Evolutionary conservation across 2,113 vertebrate species (phyloP).

Genomic region (Zingel zingel): DNA sequence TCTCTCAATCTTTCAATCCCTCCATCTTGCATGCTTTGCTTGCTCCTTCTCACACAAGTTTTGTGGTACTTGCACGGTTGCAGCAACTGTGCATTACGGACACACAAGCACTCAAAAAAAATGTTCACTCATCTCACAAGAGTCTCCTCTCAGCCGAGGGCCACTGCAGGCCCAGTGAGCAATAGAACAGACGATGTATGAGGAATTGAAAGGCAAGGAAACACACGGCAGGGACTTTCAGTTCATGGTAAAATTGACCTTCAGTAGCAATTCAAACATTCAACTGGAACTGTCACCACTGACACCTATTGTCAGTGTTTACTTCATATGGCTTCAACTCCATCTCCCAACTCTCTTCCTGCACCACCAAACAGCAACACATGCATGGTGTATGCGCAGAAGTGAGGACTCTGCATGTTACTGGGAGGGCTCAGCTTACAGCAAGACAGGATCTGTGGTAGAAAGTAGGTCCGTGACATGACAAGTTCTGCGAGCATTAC

Average conservation of each 20-base stretch:
- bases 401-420: conserved; percentile 19
- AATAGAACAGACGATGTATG: conserved; percentile 15
- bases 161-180: conserved; percentile 28
- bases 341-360: conserved; percentile 17
- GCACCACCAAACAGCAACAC: conserved; percentile 1
- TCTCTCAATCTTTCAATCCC: conserved; percentile 73
- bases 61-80: conserved; percentile 28
- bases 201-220: conserved; percentile 32
- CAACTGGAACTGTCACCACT: conserved; percentile 25
- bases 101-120: neutral
- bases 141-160: conserved; percentile 1
- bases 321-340: conserved; percentile 28
- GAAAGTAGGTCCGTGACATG: neutral
- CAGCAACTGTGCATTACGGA: conserved; percentile 27
- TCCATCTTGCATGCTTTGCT: conserved; percentile 72
- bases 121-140: conserved; percentile 14
- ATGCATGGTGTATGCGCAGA: conserved; percentile 23
- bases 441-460: neutral
- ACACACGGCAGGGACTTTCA: conserved; percentile 34
- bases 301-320: conserved; percentile 32
- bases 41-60: conserved; percentile 25
- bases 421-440: conserved; percentile 1
- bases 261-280: conserved; percentile 33
- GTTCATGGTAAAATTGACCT: conserved; percentile 45
- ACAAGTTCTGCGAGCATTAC: neutral